These are phyloP conservation scores for Pseudachorutes palmiensis DNA, from an alignment of 1,140 invertebrate species.

Conservation along the genomic window DNA sequence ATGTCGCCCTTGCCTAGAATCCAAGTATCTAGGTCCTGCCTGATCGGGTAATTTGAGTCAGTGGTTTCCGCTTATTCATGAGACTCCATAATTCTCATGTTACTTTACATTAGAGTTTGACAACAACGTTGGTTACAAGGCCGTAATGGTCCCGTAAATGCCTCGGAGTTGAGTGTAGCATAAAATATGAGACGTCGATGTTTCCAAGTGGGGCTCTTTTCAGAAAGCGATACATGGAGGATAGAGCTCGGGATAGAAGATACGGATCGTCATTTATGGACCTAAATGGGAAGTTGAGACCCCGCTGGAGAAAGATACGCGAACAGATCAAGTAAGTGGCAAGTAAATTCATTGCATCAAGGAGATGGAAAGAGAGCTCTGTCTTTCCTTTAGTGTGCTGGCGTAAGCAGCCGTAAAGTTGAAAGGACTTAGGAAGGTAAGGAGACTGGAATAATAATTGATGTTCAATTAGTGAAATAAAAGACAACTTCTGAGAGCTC, in stretches of 20 bases:
- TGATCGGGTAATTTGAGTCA: constrained; percentile 13
- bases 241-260: background rate
- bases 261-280: background rate
- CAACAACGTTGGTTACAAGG: background rate
- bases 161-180: background rate
- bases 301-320: no score
- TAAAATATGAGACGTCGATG: constrained; percentile 12
- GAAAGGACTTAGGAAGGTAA: background rate
- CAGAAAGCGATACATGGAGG: background rate
- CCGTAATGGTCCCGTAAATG: background rate
- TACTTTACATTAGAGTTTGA: constrained; percentile 3
- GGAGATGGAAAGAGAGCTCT: background rate
- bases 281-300: no score
- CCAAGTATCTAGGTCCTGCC: background rate
- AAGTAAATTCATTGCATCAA: background rate
- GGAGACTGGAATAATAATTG: background rate
- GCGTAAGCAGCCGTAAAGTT: background rate
- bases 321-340: no score
- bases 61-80: constrained; percentile 1
- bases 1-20: background rate
- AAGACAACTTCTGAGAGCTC: background rate
- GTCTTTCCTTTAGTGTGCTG: no score
- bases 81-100: constrained; percentile 12
- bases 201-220: background rate
- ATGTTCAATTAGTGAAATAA: background rate